These are phyloP conservation scores for Pelmatolapia mariae DNA, from an alignment of 2,113 vertebrate species.

Conservation along the genomic window DNA sequence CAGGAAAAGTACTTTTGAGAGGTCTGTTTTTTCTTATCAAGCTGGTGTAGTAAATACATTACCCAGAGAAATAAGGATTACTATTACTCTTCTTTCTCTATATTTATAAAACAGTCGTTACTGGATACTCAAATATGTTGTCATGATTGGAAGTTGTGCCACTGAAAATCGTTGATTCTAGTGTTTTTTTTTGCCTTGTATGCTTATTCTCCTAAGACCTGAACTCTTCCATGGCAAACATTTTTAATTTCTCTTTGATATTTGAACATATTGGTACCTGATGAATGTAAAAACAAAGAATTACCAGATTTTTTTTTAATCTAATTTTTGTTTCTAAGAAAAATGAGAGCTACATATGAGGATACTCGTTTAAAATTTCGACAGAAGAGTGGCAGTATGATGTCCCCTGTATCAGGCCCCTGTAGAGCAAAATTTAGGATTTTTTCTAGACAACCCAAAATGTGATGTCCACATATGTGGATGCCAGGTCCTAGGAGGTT, in stretches of 20 bases:
- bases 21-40: not conserved
- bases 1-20: not conserved
- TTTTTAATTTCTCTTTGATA: not conserved
- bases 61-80: not conserved
- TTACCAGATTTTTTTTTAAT: not conserved
- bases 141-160: not conserved
- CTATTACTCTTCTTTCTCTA: not conserved
- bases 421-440: no score
- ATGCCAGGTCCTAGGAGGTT: no score
- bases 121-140: not conserved
- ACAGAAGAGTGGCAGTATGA: no score
- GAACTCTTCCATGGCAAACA: not conserved
- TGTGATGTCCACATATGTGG: no score
- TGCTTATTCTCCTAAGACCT: not conserved
- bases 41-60: not conserved
- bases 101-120: accelerated
- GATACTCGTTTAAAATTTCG: no score
- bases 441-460: no score
- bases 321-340: accelerated
- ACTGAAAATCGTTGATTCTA: not conserved
- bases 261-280: not conserved
- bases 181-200: accelerated
- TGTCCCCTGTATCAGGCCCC: accelerated
- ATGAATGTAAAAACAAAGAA: not conserved
- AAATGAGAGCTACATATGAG: no score